Evolutionary conservation across 2,888 invertebrate species (phyloP).

Genomic region (Argyresthia albistria): DNA sequence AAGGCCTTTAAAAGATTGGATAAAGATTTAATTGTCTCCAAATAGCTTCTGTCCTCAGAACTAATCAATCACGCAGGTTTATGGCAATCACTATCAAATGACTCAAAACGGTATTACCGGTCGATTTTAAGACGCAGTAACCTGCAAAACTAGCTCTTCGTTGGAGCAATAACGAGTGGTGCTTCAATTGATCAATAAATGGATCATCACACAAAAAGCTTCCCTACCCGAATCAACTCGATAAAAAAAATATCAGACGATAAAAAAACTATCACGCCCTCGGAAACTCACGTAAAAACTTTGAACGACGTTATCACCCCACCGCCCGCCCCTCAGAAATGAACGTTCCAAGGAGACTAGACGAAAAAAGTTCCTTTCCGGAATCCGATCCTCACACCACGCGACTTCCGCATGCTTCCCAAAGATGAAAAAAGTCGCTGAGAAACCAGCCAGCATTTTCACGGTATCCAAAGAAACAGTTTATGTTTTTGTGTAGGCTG

Average conservation of each 20-base stretch:
- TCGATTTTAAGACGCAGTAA: too few species aligned
- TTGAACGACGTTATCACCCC: slow-evolving; percentile 56
- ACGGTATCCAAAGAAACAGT: neutral
- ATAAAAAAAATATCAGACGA: neutral
- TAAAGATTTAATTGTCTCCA: too few species aligned
- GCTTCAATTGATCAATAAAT: too few species aligned
- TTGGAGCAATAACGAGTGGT: too few species aligned
- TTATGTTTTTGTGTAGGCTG: neutral
- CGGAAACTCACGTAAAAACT: slow-evolving; percentile 33
- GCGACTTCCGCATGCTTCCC: neutral
- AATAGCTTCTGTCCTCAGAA: too few species aligned
- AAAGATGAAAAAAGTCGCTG: neutral
- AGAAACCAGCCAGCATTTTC: neutral
- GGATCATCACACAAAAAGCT: too few species aligned
- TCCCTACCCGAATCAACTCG: neutral
- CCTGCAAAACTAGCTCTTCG: too few species aligned
- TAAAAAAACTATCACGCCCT: slow-evolving; percentile 34
- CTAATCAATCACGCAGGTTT: too few species aligned
- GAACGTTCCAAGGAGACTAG: slow-evolving; percentile 45
- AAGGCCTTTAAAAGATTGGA: too few species aligned
- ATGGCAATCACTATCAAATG: too few species aligned
- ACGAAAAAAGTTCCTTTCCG: slow-evolving; percentile 60
- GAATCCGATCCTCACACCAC: slow-evolving; percentile 11
- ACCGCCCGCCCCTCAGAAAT: slow-evolving; percentile 43
- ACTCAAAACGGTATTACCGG: too few species aligned